phyloP scores from a whole-genome alignment of 2,888 invertebrate species.

The Nomada goodeniana region DNA sequence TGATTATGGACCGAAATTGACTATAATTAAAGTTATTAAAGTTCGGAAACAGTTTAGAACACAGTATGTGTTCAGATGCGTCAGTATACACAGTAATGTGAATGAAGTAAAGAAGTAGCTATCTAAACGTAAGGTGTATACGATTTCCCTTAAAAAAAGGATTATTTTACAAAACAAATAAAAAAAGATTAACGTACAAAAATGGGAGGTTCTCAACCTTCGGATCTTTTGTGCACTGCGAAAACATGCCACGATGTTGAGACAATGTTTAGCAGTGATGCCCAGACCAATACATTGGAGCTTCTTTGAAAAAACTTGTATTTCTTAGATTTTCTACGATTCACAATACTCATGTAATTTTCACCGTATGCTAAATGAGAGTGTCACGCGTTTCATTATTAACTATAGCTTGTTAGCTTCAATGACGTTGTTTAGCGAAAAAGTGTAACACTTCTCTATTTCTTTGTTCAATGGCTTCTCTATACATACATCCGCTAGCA shows the following conservation, averaged over 20 bases:
- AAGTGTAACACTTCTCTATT: conserved; percentile 45
- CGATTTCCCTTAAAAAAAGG: conserved; percentile 27
- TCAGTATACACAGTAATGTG: conserved; percentile 17
- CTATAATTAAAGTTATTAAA: conserved; percentile 12
- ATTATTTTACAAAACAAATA: conserved; percentile 37
- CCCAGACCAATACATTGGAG: conserved; percentile 68
- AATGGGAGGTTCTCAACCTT: conserved; percentile 78
- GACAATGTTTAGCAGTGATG: conserved; percentile 74
- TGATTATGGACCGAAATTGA: not conserved
- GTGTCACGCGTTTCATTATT: conserved; percentile 43
- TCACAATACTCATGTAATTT: conserved; percentile 2
- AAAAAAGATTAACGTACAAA: conserved; percentile 67
- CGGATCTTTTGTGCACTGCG: conserved; percentile 57
- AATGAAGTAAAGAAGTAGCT: not conserved
- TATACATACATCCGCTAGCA: conserved; percentile 57
- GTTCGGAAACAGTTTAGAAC: conserved; percentile 15
- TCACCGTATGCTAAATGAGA: conserved; percentile 32
- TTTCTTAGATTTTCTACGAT: conserved; percentile 19
- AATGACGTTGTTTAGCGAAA: conserved; percentile 9
- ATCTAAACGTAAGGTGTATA: conserved; percentile 4
- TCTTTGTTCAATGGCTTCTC: conserved; percentile 77
- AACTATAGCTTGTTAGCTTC: conserved; percentile 18
- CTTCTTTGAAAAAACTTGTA: conserved; percentile 33
- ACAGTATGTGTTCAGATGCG: conserved; percentile 20
- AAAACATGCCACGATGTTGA: conserved; percentile 71